Evolutionary conservation across 2,113 vertebrate species (phyloP).

Genomic region (Mormyrus iriodes): DNA sequence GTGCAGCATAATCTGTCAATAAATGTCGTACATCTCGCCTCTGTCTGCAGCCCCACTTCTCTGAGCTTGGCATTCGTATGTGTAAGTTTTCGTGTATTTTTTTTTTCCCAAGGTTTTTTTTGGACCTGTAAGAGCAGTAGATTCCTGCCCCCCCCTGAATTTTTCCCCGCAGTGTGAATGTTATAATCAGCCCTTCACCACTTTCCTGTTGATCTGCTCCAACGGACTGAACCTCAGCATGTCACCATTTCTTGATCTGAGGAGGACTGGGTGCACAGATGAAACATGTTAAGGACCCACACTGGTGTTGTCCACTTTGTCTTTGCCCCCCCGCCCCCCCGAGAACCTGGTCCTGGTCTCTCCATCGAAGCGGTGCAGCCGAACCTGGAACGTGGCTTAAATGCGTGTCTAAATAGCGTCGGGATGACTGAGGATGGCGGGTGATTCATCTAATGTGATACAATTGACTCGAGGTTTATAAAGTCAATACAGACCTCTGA

Average conservation of each 20-base stretch:
- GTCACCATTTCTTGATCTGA: background rate
- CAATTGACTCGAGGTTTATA: background rate
- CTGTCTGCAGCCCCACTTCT: background rate
- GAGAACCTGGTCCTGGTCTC: background rate
- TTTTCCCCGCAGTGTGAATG: background rate
- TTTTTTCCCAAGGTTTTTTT: background rate
- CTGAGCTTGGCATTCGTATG: background rate
- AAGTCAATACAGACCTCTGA: background rate
- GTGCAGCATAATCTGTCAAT: background rate
- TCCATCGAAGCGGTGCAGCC: background rate
- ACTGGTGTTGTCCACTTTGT: background rate
- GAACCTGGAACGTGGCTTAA: too few relatives aligned
- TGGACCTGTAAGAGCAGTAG: background rate
- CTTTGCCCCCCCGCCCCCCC: background rate
- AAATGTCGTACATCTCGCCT: background rate
- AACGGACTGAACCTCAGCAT: background rate
- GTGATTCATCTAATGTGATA: conserved; percentile 14
- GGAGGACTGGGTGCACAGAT: background rate
- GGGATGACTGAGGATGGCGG: background rate
- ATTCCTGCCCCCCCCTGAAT: background rate
- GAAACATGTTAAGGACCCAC: background rate
- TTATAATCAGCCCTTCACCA: background rate
- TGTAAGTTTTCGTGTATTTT: background rate
- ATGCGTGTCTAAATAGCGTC: background rate
- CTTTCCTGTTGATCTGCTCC: background rate